A percentile compares a stretch with the other conserved stretches of the same genome.
These are phyloP conservation scores for Epizoanthus stellaris DNA, from an alignment of 92 coral and sea anemone species.

Conservation along the genomic window DNA sequence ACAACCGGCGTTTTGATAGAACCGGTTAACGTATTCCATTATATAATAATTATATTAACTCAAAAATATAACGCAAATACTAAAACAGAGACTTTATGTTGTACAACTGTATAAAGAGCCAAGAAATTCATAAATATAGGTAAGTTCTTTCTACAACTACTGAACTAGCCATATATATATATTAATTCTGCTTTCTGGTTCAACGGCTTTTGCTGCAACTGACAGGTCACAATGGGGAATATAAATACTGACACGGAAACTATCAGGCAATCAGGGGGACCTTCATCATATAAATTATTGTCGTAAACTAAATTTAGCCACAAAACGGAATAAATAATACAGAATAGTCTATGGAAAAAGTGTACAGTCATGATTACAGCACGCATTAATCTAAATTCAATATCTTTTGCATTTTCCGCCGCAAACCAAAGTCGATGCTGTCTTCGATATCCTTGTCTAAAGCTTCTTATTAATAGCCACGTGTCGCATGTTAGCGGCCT, in stretches of 20 bases:
- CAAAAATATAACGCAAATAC: not conserved
- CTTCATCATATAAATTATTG: not conserved
- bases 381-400: not conserved
- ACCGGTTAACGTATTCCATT: conserved; percentile 5
- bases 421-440: not conserved
- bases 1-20: conserved; percentile 16
- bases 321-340: not conserved
- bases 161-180: no score
- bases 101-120: no score
- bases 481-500: conserved; percentile 8
- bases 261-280: not conserved
- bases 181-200: no score
- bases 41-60: not conserved
- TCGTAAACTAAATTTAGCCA: conserved; percentile 23
- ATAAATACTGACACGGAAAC: not conserved
- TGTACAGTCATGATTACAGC: conserved; percentile 23
- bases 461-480: not conserved
- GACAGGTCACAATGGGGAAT: no score
- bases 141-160: no score
- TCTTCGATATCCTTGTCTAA: not conserved
- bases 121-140: no score
- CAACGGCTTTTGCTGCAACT: no score
- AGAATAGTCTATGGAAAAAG: not conserved
- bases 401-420: not conserved
- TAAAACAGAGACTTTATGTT: no score